Base-by-base conservation (phyloP, 35 echinoderm and acorn worm genomes). In the Heliocidaris tuberculata region DNA sequence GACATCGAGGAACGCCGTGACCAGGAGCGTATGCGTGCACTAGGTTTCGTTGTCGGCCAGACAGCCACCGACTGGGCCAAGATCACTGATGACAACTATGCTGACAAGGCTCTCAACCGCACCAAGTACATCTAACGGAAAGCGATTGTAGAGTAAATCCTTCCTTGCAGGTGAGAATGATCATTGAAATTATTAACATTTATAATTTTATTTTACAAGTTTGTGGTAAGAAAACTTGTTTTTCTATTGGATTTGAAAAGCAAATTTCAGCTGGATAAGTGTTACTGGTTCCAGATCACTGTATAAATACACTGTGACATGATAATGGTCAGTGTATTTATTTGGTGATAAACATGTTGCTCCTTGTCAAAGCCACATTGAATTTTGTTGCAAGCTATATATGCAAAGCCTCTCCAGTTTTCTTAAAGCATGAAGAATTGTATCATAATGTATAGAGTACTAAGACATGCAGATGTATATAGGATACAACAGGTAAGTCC, bases 31-130 rank as follows among this genome's bases (percentile, higher is more conserved):
- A 99, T 97, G 94, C 95, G 98, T 88, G 98, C 98, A 27, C 42
- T 99, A 29, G 98, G 98, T 49, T 99, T 99, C 93, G 96, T 99
- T 2, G 92, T 99, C 8, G 98, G 98, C 50, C 96, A 97, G 85
- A 99, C 98, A 31, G 96, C 96, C 0, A 65, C 90, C 21, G 98
- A 99, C 90, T 99, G 98, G 98, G 97, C 96, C 32, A 99, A 99
- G 94, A 99, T 99, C 48, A 99, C 95, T 2, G 98, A 99, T 94
- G 98, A 99, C 92, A 96, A 95, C 90, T 99, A 95, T 94, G 98
- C 98, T 70, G 97, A 99, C 50, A 99, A 99, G 71, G 98, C 98
- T 48, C 96, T 99, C 90, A 99, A 99, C 86, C 95, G 97, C 78
- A 99, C 97, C 60, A 99, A 99, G 94, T 97, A 97, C 93, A 95